phyloP scores from a whole-genome alignment of 2,113 vertebrate species.

The Elaphurus davidianus region DNA sequence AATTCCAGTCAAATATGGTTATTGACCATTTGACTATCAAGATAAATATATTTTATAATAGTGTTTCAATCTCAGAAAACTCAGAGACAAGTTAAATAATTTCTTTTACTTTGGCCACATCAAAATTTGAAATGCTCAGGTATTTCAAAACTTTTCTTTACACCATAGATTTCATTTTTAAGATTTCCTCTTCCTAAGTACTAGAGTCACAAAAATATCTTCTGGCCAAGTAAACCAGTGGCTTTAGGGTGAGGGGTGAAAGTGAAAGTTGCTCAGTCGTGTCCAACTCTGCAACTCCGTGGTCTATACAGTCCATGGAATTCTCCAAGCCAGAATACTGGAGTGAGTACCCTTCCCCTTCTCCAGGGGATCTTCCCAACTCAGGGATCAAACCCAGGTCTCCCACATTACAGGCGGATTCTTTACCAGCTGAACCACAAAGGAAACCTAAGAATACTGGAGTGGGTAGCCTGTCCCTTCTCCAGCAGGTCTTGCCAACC shows the following conservation, averaged over 20 bases:
- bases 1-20: not conserved
- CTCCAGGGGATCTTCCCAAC: not conserved
- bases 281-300: not conserved
- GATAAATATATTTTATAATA: not conserved
- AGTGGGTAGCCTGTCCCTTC: not conserved
- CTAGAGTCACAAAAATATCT: not conserved
- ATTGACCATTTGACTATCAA: not conserved
- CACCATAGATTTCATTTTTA: conserved; percentile 13
- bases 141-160: conserved; percentile 1
- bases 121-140: not conserved
- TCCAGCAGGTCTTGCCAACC: not conserved
- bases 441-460: not conserved
- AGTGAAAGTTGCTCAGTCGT: not conserved
- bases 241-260: not conserved
- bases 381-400: not conserved
- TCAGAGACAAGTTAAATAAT: conserved; percentile 2
- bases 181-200: conserved; percentile 9
- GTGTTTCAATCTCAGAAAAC: conserved; percentile 39
- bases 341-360: not conserved
- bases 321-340: not conserved
- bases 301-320: not conserved
- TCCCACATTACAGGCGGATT: not conserved
- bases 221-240: not conserved
- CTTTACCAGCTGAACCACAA: not conserved
- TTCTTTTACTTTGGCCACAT: conserved; percentile 28